Evolutionary conservation across 1,140 invertebrate species (phyloP).

Genomic region (Rhyzopertha dominica): DNA sequence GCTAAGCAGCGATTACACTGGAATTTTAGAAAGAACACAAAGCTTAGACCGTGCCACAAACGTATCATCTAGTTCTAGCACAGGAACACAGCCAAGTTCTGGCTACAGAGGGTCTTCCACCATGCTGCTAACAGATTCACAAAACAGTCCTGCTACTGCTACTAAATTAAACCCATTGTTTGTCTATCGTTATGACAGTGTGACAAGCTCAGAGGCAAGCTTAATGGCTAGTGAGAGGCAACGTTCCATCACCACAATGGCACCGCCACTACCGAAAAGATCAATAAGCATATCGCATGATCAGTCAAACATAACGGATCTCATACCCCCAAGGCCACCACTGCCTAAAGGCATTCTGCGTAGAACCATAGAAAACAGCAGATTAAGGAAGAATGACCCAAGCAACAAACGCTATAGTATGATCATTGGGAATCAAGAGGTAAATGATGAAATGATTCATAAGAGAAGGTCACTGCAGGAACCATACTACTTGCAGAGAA

Average conservation of each 20-base stretch:
- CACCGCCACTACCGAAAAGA: constrained; percentile 56
- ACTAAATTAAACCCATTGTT: constrained; percentile 65
- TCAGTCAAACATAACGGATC: constrained; percentile 45
- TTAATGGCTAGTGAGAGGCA: constrained; percentile 51
- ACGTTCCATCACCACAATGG: constrained; percentile 45
- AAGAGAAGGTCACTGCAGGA: constrained; percentile 69
- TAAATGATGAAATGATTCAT: constrained; percentile 35
- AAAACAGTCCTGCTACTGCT: constrained; percentile 53
- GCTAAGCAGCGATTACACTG: constrained; percentile 59
- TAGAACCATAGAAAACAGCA: constrained; percentile 38
- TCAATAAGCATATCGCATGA: constrained; percentile 58
- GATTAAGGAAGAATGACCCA: constrained; percentile 50
- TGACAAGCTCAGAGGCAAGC: constrained; percentile 62
- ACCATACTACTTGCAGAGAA: constrained; percentile 56
- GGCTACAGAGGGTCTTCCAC: constrained; percentile 82
- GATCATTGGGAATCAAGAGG: constrained; percentile 58
- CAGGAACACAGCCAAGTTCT: constrained; percentile 72
- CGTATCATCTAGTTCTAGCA: constrained; percentile 67
- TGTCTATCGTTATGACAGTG: constrained; percentile 77
- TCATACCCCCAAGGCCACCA: constrained; percentile 62
- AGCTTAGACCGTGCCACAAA: constrained; percentile 53
- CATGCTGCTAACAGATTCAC: constrained; percentile 71
- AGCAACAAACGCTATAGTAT: constrained; percentile 69
- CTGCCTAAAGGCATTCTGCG: constrained; percentile 62
- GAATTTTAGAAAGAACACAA: constrained; percentile 35